phyloP scores from a whole-genome alignment of 2,888 invertebrate genomes.

The Orgyia antiqua region DNA sequence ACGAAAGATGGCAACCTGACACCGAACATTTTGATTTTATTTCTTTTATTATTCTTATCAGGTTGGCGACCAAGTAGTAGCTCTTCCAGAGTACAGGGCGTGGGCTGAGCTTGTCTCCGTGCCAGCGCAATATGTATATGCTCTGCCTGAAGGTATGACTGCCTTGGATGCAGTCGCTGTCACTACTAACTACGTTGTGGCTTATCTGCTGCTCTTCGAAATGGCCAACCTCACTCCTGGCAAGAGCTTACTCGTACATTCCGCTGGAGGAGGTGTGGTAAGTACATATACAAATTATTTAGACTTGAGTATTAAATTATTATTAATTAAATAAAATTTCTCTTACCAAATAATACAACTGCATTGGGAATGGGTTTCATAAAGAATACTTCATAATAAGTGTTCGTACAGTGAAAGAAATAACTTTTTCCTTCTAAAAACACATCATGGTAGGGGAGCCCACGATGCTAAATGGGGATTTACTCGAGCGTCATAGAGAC shows the following conservation, averaged over 20 bases:
- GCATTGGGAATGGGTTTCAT: too few species aligned
- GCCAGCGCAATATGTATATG: constrained; percentile 88
- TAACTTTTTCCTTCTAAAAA: too few species aligned
- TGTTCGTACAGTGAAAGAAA: too few species aligned
- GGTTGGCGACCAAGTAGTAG: constrained; percentile 90
- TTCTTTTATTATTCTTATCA: too few species aligned
- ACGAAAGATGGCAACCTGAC: too few species aligned
- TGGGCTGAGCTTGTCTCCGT: constrained; percentile 92
- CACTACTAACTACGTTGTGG: constrained; percentile 91
- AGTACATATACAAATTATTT: constrained; percentile 57
- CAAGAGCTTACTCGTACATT: constrained; percentile 89
- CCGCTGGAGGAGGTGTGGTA: constrained; percentile 93
- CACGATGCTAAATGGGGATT: too few species aligned
- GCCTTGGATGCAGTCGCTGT: constrained; percentile 89
- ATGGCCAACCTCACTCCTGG: constrained; percentile 87
- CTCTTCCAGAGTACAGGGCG: constrained; percentile 89
- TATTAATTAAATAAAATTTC: not conserved
- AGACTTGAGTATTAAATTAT: not conserved
- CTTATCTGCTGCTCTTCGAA: constrained; percentile 91
- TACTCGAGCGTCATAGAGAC: too few species aligned
- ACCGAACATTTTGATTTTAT: too few species aligned
- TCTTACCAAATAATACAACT: too few species aligned
- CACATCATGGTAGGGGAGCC: too few species aligned
- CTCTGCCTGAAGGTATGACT: constrained; percentile 85
- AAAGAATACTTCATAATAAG: too few species aligned